Conservation (phyloP, 2,113 vertebrate genomes). For the Alosa alosa region DNA sequence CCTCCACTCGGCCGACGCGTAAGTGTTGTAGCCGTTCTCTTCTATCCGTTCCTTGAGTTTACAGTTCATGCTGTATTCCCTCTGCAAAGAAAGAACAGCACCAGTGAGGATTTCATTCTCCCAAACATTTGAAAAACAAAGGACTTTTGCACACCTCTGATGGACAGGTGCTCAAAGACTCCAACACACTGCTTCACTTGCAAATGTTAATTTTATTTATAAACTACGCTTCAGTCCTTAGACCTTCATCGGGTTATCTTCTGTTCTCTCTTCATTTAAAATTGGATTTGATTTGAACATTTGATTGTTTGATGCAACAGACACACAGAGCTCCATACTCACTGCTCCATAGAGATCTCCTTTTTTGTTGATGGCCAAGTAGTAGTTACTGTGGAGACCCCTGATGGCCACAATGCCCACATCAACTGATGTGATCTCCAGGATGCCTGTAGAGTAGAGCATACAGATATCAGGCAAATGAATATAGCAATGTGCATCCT, state of each 20-base stretch:
- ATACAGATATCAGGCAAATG: constrained; percentile 5
- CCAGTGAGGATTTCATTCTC: neutral
- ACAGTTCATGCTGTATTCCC: constrained; percentile 89
- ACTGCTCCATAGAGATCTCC: constrained; percentile 94
- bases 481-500: neutral
- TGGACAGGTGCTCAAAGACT: constrained; percentile 12
- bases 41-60: constrained; percentile 95
- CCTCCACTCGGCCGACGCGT: constrained; percentile 90
- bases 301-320: neutral
- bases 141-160: neutral
- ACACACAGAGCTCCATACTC: constrained; percentile 72
- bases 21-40: constrained; percentile 98
- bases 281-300: too few species aligned
- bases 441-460: constrained; percentile 75
- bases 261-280: too few species aligned
- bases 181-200: too few species aligned
- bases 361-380: constrained; percentile 93
- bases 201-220: too few species aligned
- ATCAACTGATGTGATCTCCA: constrained; percentile 95
- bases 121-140: neutral
- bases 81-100: constrained; percentile 71
- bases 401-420: constrained; percentile 94
- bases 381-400: constrained; percentile 91
- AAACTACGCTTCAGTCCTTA: too few species aligned
- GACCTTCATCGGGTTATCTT: too few species aligned